Percentiles rank a stretch among this genome's conserved stretches.
Evolutionary conservation across 2,888 invertebrate species (phyloP).

Genomic region (Fabriciana adippe): DNA sequence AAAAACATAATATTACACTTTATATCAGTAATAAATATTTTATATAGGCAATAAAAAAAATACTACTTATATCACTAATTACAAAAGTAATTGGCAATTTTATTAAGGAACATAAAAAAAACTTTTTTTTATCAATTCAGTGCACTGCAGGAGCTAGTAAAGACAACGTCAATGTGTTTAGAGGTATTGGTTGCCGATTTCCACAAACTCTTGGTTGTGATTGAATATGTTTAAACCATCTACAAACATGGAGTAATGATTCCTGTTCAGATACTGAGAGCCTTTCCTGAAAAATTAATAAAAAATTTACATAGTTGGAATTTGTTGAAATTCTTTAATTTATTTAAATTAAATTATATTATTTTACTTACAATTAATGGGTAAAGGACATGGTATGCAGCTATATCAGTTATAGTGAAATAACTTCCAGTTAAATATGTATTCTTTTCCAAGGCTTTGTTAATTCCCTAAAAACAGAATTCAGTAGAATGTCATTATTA

Average conservation of each 20-base stretch:
- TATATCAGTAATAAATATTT: not conserved
- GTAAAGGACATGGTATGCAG: conserved; percentile 85
- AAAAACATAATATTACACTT: not conserved
- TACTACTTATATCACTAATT: not conserved
- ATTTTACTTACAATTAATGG: conserved; percentile 84
- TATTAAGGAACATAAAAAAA: conserved; percentile 38
- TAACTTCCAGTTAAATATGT: conserved; percentile 68
- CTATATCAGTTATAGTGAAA: conserved; percentile 86
- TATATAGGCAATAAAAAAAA: conserved; percentile 13
- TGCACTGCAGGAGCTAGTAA: conserved; percentile 66
- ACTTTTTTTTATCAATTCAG: conserved; percentile 49
- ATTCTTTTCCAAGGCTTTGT: conserved; percentile 62
- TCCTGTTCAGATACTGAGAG: conserved; percentile 86
- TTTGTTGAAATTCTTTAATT: not conserved
- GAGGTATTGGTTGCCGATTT: conserved; percentile 53
- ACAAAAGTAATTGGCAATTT: conserved; percentile 24
- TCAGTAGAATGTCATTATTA: too few relatives aligned
- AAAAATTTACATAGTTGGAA: not conserved
- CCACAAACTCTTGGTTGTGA: conserved; percentile 84
- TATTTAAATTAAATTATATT: not conserved
- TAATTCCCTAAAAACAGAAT: conserved; percentile 59
- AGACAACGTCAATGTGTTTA: conserved; percentile 62
- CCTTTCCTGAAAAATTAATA: conserved; percentile 79
- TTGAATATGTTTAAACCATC: conserved; percentile 91
- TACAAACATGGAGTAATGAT: conserved; percentile 85